Base-by-base conservation (phyloP, 1,140 invertebrate species). In the Dendroctonus valens region DNA sequence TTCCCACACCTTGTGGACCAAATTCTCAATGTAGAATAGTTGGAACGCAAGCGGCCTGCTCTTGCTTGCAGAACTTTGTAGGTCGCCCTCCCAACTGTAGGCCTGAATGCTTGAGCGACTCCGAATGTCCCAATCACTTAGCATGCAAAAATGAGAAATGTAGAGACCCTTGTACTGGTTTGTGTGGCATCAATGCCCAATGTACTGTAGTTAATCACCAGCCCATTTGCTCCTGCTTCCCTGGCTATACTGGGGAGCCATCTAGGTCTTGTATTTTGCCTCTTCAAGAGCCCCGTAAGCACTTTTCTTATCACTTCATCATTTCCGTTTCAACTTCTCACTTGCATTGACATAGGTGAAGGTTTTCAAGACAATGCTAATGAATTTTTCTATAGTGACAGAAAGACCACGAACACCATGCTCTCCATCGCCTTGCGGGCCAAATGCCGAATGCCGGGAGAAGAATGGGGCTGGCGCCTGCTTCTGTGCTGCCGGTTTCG, bases 131-230 rank as follows among this genome's bases (percentile, higher is more conserved):
- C 14, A 84, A 83, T 71, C 86, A 86, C 71, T 81, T 87, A 73
- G 89, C 91, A 40, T 94, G 92, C 76, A 83, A 88, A 50, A 87
- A 89, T 72, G 87, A 91, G 72, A 87, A 86, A 76, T 94, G 92
- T 79, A 83, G 85, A 59, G 88, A 93, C 79, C 91, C 92, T 58
- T 94, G 92, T 76, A 78, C 84, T 37, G 89, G 89, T 58, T 83
- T 86, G 15, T 95, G 92, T 76, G 92, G 91, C 61, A 76, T 86
- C 58, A 82, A 87, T 76, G 90, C 89, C 1, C 82, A 81, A 64
- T 92, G 91, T 79, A 84, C 83, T 57, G 89, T 91, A n/a, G 82
- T 89, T 48, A 91, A 91, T 76, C 91, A 92, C 75, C 82, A 83
- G 62, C 86, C 91, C 8, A 79, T 88, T 65, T 94, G 91, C 74